Evolutionary conservation across 2,113 vertebrate genomes (phyloP), one percentile per base, ranked within the genome.

Genomic region (Mus musculus): DNA sequence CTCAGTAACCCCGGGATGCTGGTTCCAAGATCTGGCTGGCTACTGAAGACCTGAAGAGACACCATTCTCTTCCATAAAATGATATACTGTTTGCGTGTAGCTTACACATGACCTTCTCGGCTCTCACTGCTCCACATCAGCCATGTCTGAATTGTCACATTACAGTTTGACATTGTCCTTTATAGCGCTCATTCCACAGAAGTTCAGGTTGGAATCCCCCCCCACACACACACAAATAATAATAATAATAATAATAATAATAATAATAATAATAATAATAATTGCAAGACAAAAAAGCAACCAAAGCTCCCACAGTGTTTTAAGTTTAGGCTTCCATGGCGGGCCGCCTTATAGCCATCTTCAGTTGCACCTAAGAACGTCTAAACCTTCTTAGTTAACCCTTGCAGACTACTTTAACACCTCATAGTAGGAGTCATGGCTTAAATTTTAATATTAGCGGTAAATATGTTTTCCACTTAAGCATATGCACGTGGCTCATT

Each of bases 281-380:
- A 86, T 67, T 46, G 61, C 28, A 67, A 67, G 28, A 67, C 65
- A 67, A 67, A 67, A 13, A 67, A 67, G 28, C 3, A 65, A 65
- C 59, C 63, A 67, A 30, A 69, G 36, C 16, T 54, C 33, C 54
- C 85, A 26, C 36, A 3, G 4, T 71, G 46, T 54, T 26, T 71
- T 88, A 54, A 54, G 49, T 54, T 24, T n/a, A 13, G 17, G 13
- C 20, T 72, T 67, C 46, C 24, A 4, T 54, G 30, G 30, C 1
- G 3, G 42, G 46, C 85, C 12, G 3, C 16, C 8, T 24, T 36
- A 24, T 3, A 52, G 5, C 28, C 54, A 7, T 52, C 19, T 54
- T 36, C 30, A 24, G 46, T 22, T n/a, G 11, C 46, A 54, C 0
- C 0, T 19, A 33, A n/a, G 6, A 33, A 52, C 9, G 16, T 71